Evolutionary conservation across 2,113 vertebrate genomes (phyloP), one percentile per base, ranked within the genome.

Genomic region (Dinomys branickii): DNA sequence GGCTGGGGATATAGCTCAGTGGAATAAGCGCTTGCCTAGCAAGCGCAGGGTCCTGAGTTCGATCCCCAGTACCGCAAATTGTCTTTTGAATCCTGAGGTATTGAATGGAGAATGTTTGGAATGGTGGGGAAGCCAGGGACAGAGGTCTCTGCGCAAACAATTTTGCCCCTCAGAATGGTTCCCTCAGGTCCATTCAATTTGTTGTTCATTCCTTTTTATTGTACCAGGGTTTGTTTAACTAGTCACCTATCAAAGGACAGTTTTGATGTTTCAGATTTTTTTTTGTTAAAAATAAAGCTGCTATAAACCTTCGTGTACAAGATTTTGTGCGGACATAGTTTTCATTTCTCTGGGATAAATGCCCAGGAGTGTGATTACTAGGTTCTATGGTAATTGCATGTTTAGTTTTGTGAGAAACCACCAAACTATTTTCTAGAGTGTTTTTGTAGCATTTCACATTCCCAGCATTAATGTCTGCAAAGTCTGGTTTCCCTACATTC

Each of bases 351-450:
- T 80, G 80, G 93, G 85, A 97, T 92, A 92, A 95, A 92, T 87
- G 67, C 82, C 85, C 91, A 96, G 38, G 85, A 92, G 47, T 50
- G 17, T 94, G 87, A 97, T 96, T 96, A 61, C 88, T 94, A 90
- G 75, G 88, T 94, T 71, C 94, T 95, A 85, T 77, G 91, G 77
- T 97, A 97, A 96, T 94, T 94, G 59, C 84, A 95, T 69, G 54
- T 95, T 97, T 96, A 96, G 73, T 94, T 96, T 97, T 90, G 54
- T 59, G 92, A 95, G 96, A 94, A 92, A 94, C 69, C 92, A 82
- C 88, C 82, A 92, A 89, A 95, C 24, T 82, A 7, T 97, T 97
- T 95, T 95, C 52, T 85, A 96, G 81, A 92, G 93, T 94, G 96
- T 93, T 85, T 81, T 77, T 50, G 88, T 54, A 96, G 85, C 89